Base-by-base conservation (phyloP, 2,888 invertebrate genomes). In the Abrostola triplasia region DNA sequence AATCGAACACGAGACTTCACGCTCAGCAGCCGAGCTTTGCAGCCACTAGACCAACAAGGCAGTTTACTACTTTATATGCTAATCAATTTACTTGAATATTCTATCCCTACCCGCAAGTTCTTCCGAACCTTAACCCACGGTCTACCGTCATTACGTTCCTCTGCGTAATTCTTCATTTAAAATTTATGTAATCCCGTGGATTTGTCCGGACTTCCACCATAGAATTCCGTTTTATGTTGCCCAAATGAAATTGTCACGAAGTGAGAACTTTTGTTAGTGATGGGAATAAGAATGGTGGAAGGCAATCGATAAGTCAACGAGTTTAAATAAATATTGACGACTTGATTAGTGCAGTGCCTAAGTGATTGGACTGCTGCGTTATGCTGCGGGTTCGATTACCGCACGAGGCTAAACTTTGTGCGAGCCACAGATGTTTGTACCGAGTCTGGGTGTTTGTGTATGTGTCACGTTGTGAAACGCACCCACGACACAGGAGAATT, bases 121-220 rank as follows among this genome's bases (percentile, higher is more conserved):
- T 7, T 4, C 40, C 10, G 40, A 7, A n/a, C 37, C 13, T n/a
- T 53, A 24, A 36, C 38, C 44, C 36, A 40, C 50, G 65, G 59
- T 41, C 56, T 53, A 5, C 49, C 35, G 41, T 60, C 57, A 38
- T 41, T 37, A 53, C 47, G 12, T 37, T 40, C 49, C 40, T 13
- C 40, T 40, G 40, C 36, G 5, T 12, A 63, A 35, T 56, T 13
- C 54, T 64, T 67, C 70, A 67, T 60, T 62, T 51, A 67, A 54
- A 50, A 67, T 67, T 35, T 44, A 64, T 38, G 38, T 42, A 48
- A 54, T 58, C 57, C 57, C 53, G 10, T 41, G 37, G 42, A 50
- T 52, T 51, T 51, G 58, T 41, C 51, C 36, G 40, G 38, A 24
- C 44, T 24, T 41, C 35, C 59, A 42, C 11, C 49, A 40, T 24